Evolutionary conservation across 1,140 invertebrate species (phyloP).

Genomic region (Leptopilina boulardi): DNA sequence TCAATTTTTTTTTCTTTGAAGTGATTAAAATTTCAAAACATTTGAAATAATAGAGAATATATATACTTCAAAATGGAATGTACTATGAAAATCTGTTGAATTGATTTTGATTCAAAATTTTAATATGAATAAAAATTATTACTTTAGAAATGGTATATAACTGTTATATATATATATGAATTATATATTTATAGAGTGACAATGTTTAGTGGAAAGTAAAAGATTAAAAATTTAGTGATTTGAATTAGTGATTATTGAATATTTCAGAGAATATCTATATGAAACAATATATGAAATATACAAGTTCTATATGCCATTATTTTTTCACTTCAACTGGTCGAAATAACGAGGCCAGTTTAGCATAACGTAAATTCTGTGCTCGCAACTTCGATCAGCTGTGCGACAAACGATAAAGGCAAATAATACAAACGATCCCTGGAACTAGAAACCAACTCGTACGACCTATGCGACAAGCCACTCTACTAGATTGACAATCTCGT

Average conservation of each 20-base stretch:
- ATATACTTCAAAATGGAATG: too few relatives aligned
- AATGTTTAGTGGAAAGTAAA: too few relatives aligned
- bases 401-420: conserved; percentile 47
- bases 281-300: not conserved
- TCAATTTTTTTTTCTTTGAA: too few relatives aligned
- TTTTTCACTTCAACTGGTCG: conserved; percentile 53
- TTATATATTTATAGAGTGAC: too few relatives aligned
- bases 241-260: not conserved
- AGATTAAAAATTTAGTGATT: too few relatives aligned
- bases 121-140: too few relatives aligned
- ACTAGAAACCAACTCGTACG: conserved; percentile 34
- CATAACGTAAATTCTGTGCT: conserved; percentile 38
- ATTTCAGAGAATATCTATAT: not conserved
- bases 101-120: too few relatives aligned
- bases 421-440: conserved; percentile 40
- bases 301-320: conserved; percentile 46
- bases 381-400: conserved; percentile 46
- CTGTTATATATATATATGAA: too few relatives aligned
- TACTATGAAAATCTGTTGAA: too few relatives aligned
- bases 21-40: too few relatives aligned
- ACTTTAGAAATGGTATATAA: too few relatives aligned
- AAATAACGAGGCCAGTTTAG: conserved; percentile 57
- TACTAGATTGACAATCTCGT: conserved; percentile 17
- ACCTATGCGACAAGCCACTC: conserved; percentile 3
- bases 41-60: too few relatives aligned